Evolutionary conservation across 2,888 invertebrate species (phyloP).

Genomic region (Maniola hyperantus): DNA sequence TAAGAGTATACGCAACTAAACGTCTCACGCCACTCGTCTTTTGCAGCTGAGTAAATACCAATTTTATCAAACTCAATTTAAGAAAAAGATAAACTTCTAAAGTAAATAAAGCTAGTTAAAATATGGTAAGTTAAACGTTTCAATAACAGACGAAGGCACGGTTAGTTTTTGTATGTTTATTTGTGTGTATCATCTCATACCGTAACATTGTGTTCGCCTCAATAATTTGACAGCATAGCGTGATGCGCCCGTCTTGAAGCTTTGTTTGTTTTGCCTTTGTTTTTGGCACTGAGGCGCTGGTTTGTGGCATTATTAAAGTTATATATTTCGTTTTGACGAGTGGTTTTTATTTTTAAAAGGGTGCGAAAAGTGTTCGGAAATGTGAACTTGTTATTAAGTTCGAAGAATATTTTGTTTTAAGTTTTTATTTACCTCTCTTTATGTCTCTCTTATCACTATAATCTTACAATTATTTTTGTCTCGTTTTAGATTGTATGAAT

Average conservation of each 20-base stretch:
- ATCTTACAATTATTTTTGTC: background rate
- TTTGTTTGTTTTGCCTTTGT: slow-evolving; percentile 36
- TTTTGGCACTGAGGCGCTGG: slow-evolving; percentile 20
- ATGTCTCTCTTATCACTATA: background rate
- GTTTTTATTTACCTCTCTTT: background rate
- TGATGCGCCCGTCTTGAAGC: slow-evolving; percentile 40
- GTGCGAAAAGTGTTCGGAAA: slow-evolving; percentile 20
- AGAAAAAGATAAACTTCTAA: slow-evolving; percentile 18
- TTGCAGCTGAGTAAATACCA: slow-evolving; percentile 21
- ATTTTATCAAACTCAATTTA: slow-evolving; percentile 19
- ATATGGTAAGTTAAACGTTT: slow-evolving; percentile 28
- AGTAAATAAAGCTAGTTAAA: slow-evolving; percentile 26
- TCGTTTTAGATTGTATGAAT: background rate
- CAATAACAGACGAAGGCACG: slow-evolving; percentile 24
- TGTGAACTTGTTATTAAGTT: slow-evolving; percentile 12
- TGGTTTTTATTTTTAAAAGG: slow-evolving; percentile 20
- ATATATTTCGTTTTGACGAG: slow-evolving; percentile 13
- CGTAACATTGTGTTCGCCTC: slow-evolving; percentile 46
- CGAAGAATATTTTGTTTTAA: no score
- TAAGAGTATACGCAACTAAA: background rate
- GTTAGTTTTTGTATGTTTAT: slow-evolving; percentile 28
- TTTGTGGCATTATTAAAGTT: slow-evolving; percentile 12
- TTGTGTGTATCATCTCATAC: slow-evolving; percentile 28
- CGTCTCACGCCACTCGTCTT: slow-evolving; percentile 21
- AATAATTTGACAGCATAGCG: slow-evolving; percentile 45